Evolutionary conservation across 2,113 vertebrate genomes (phyloP).

Genomic region (Alosa alosa): DNA sequence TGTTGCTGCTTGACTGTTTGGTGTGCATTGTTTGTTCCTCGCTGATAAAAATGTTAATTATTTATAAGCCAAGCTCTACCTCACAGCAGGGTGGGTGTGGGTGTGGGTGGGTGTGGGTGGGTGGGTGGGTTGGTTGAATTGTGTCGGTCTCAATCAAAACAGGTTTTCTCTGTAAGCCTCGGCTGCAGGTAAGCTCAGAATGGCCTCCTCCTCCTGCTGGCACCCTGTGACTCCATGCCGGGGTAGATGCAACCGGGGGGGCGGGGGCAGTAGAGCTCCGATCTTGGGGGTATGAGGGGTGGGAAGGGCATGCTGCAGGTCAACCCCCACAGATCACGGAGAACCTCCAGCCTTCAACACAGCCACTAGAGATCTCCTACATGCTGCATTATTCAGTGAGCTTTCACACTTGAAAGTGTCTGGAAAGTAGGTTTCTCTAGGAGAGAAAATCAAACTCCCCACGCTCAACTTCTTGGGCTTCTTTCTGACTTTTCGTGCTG

Average conservation of each 20-base stretch:
- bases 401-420: neutral
- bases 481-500: neutral
- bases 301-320: neutral
- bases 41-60: neutral
- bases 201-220: neutral
- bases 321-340: neutral
- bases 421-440: neutral
- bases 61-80: neutral
- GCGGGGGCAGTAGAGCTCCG: neutral
- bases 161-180: neutral
- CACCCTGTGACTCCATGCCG: neutral
- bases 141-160: conserved; percentile 4
- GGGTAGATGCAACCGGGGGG: neutral
- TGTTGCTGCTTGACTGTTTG: neutral
- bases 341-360: too few species aligned
- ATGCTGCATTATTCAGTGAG: neutral
- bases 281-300: neutral
- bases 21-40: conserved; percentile 12
- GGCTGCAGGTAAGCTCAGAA: neutral
- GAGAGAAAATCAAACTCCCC: neutral
- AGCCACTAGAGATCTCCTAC: neutral
- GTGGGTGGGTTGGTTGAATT: conserved; percentile 22
- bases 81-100: conserved; percentile 14
- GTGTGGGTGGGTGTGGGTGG: conserved; percentile 20
- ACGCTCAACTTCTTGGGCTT: neutral